Base-by-base conservation (phyloP, 2,888 invertebrate genomes). In the Dryadula phaetusa region DNA sequence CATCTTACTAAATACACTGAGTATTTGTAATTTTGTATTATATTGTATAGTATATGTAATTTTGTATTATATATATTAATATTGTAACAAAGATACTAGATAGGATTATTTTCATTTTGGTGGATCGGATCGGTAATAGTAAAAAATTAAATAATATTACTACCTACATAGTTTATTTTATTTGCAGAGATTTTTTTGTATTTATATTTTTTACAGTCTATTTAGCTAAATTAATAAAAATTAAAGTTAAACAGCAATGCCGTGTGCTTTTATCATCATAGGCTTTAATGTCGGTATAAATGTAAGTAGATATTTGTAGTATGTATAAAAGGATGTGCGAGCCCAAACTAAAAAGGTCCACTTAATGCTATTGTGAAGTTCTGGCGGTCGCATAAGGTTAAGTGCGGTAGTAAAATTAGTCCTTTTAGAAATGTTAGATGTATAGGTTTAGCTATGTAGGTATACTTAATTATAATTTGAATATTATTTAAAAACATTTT, bases 351-450 rank as follows among this genome's bases (percentile, higher is more conserved):
- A 56, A 56, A 56, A 56, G 56, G 56, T 56, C 37, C 22, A n/a
- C 22, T 40, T 56, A 56, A 56, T 56, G 56, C n/a, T 56, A 40
- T 56, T 56, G 40, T 40, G 40, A 40, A 56, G 56, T 40, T 56
- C 54, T 56, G 37, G 54, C 56, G 56, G 40, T 25, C 56, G n/a
- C 37, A 56, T 56, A 40, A 56, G 56, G 37, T 56, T 56, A 56
- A 56, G 56, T 56, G 25, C 56, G 40, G 56, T 56, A 40, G 40
- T 56, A 40, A 56, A 40, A 56, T 56, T 56, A 40, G 25, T 56
- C 40, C 40, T 56, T 40, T 32, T 52, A 60, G 49, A 42, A n/a
- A 62, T 66, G 44, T 28, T 56, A 22, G 3, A 8, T 37, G 2
- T 22, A n/a, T 20, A 28, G 1, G 10, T 22, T 20, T n/a, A n/a